Conservation (phyloP, 2,797 vertebrate species). For the Graptemys geographica region DNA sequence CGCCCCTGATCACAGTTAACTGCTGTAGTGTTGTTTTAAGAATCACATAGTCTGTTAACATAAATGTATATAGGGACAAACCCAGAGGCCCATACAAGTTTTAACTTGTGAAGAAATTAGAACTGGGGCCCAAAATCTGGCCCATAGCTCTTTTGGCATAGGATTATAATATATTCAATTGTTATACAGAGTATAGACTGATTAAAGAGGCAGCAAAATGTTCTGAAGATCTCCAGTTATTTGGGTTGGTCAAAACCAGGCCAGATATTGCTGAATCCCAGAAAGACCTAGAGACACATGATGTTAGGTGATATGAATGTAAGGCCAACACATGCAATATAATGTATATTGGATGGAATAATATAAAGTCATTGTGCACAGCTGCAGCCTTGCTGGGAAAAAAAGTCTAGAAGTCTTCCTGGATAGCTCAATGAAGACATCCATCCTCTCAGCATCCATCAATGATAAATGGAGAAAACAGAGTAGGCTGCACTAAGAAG, state of each 20-base stretch:
- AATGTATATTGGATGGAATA: background rate
- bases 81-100: background rate
- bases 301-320: background rate
- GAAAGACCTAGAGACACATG: background rate
- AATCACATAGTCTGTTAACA: background rate
- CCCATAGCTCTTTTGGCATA: background rate
- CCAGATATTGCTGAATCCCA: background rate
- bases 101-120: background rate
- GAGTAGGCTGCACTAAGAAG: background rate
- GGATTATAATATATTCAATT: background rate
- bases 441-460: background rate
- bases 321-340: background rate
- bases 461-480: background rate
- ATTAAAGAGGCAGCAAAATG: background rate
- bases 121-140: background rate
- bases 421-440: background rate
- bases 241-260: background rate
- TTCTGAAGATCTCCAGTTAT: rapidly evolving
- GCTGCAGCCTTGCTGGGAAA: background rate
- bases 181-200: background rate
- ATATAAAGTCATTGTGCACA: background rate
- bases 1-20: no score
- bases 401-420: background rate
- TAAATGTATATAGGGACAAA: background rate
- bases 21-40: no score